Evolutionary conservation across 37 sponge, comb jelly and placozoan species (phyloP).

Genomic region (Cladorhizidae sp.): DNA sequence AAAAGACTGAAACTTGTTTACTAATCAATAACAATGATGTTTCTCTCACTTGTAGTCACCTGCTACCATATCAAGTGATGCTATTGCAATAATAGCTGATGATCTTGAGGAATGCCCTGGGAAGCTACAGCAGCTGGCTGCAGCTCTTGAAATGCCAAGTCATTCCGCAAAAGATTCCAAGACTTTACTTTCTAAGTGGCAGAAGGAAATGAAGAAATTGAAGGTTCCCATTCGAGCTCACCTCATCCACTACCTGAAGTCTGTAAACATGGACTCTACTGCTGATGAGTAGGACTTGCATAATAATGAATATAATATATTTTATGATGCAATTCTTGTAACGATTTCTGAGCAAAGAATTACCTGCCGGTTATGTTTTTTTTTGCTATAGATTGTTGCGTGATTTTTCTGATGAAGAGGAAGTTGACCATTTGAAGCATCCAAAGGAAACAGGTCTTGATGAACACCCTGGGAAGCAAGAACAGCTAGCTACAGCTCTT

Average conservation of each 20-base stretch:
- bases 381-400: no score
- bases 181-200: neutral
- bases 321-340: no score
- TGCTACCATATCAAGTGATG: neutral
- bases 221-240: neutral
- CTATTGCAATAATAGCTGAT: neutral
- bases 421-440: no score
- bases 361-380: no score
- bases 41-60: neutral
- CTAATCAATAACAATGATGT: neutral
- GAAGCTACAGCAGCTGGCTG: neutral
- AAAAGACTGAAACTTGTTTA: neutral
- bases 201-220: neutral
- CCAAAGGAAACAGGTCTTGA: no score
- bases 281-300: conserved; percentile 11
- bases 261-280: neutral
- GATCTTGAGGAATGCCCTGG: neutral
- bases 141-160: neutral
- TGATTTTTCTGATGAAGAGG: no score
- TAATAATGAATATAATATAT: no score
- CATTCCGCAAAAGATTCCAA: neutral
- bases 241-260: conserved; percentile 20
- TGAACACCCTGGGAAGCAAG: no score
- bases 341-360: no score
- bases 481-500: no score